Conservation (phyloP, 2,888 invertebrate species). For the Julus scandinavius region DNA sequence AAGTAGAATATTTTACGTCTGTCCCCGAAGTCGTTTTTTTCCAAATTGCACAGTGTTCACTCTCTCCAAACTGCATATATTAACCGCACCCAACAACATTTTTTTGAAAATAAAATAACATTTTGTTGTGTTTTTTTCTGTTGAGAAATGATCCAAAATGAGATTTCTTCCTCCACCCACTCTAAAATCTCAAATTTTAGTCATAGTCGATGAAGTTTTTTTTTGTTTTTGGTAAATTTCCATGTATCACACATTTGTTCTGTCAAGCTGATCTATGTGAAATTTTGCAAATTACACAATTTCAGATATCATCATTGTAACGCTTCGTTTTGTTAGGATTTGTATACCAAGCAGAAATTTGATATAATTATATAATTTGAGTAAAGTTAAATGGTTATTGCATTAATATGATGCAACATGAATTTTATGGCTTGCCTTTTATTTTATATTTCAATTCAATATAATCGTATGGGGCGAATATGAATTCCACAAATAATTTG, state of each 20-base stretch:
- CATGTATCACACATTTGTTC: neutral
- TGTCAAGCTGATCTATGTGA: neutral
- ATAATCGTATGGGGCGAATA: too few relatives aligned
- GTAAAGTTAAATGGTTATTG: too few relatives aligned
- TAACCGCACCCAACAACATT: conserved; percentile 25
- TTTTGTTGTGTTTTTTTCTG: neutral
- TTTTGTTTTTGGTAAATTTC: conserved; percentile 5
- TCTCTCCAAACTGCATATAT: neutral
- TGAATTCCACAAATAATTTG: too few relatives aligned
- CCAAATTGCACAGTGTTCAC: neutral
- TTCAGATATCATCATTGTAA: too few relatives aligned
- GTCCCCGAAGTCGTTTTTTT: neutral
- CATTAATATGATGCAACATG: too few relatives aligned
- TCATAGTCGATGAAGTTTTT: neutral
- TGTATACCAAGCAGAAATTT: too few relatives aligned
- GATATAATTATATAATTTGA: too few relatives aligned
- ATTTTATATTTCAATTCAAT: too few relatives aligned
- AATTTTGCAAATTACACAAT: too few relatives aligned
- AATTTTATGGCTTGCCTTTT: too few relatives aligned
- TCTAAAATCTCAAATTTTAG: neutral
- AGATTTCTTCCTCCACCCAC: neutral
- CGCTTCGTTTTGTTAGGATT: too few relatives aligned
- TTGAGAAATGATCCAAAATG: neutral
- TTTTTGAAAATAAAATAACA: neutral
- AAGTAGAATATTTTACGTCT: conserved; percentile 20